phyloP scores from a whole-genome alignment of 2,888 invertebrate species.

The Chrysina gloriosa region DNA sequence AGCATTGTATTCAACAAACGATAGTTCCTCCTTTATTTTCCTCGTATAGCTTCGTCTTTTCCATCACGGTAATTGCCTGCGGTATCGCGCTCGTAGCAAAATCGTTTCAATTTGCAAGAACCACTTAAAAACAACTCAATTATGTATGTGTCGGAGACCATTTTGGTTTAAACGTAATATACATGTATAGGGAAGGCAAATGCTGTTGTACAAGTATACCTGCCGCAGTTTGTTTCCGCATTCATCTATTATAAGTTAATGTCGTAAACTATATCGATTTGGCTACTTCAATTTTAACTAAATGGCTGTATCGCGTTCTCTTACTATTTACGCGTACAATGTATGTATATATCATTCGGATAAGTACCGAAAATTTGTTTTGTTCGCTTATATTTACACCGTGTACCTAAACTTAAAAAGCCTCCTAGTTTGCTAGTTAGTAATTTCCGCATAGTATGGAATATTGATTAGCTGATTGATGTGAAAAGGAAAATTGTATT shows the following conservation, averaged over 20 bases:
- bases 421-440: no score
- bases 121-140: constrained; percentile 25
- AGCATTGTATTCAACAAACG: constrained; percentile 4
- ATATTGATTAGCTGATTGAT: no score
- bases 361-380: no score
- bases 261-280: not conserved
- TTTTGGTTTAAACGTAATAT: not conserved
- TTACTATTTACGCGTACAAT: not conserved
- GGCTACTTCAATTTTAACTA: not conserved
- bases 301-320: not conserved
- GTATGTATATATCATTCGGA: no score
- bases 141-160: not conserved
- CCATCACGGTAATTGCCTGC: not conserved
- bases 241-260: not conserved
- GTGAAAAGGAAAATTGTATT: no score
- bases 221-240: not conserved
- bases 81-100: not conserved
- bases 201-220: not conserved
- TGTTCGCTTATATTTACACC: no score
- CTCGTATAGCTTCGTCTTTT: constrained; percentile 2
- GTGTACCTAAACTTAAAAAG: no score
- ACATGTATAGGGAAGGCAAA: not conserved
- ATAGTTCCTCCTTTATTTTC: not conserved
- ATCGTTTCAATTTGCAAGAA: constrained; percentile 10
- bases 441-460: no score